Evolutionary conservation across 2,888 invertebrate genomes (phyloP).

Genomic region (Apodemia duryi): DNA sequence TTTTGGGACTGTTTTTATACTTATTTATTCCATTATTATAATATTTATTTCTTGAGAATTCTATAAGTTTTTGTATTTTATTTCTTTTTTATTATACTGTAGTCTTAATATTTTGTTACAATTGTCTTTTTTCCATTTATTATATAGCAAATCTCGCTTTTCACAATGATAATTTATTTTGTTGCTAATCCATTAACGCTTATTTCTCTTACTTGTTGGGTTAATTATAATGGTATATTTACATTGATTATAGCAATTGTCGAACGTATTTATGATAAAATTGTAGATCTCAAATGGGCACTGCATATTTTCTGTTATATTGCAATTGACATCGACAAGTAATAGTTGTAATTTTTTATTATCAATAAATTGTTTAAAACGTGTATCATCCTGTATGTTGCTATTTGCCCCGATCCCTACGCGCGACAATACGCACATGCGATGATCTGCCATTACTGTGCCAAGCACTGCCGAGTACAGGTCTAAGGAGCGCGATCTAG

Average conservation of each 20-base stretch:
- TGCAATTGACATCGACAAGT: neutral
- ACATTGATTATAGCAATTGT: neutral
- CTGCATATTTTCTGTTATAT: neutral
- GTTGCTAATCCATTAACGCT: conserved; percentile 6
- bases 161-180: conserved; percentile 16
- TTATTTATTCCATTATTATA: neutral
- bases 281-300: conserved; percentile 14
- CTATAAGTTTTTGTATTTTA: conserved; percentile 2
- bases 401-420: neutral
- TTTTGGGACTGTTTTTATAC: conserved; percentile 16
- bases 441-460: conserved; percentile 23
- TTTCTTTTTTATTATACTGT: conserved; percentile 20
- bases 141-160: conserved; percentile 19
- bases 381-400: conserved; percentile 8
- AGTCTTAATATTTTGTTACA: conserved; percentile 12
- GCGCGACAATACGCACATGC: conserved; percentile 11
- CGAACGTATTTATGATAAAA: neutral
- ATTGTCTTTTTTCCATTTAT: conserved; percentile 18
- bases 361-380: no score
- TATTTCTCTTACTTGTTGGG: conserved; percentile 1
- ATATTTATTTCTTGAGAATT: neutral
- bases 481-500: conserved; percentile 21
- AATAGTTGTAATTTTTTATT: no score
- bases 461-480: conserved; percentile 26
- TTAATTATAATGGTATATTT: neutral